A percentile compares a stretch with the other conserved stretches of the same genome.
These are phyloP conservation scores for Temnothorax curvispinosus DNA, from an alignment of 1,140 invertebrate species.

Conservation along the genomic window DNA sequence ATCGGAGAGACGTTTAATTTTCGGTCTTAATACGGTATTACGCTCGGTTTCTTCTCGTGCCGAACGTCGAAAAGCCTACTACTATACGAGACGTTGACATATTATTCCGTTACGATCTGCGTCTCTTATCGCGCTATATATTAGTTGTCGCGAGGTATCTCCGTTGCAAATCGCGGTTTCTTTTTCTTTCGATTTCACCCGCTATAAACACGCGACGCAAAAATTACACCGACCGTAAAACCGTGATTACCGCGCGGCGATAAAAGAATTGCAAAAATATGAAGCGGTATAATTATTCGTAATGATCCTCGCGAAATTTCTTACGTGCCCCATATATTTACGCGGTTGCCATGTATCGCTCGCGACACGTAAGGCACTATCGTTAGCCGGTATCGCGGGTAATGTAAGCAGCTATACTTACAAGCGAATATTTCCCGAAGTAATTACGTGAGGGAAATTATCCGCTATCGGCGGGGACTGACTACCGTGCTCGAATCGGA, in stretches of 20 bases:
- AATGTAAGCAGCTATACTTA: constrained; percentile 20
- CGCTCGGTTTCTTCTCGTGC: constrained; percentile 38
- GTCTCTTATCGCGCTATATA: not conserved
- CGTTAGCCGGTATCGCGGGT: constrained; percentile 26
- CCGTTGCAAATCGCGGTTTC: not conserved
- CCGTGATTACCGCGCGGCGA: constrained; percentile 27
- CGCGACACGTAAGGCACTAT: constrained; percentile 30
- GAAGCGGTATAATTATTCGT: constrained; percentile 45
- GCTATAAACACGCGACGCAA: constrained; percentile 14
- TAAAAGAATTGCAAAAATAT: constrained; percentile 46
- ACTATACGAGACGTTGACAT: constrained; percentile 18
- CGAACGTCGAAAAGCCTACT: not conserved
- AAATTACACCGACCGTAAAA: constrained; percentile 32
- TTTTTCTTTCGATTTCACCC: not conserved
- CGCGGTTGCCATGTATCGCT: not conserved
- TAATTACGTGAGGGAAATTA: constrained; percentile 30
- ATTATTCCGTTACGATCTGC: constrained; percentile 14
- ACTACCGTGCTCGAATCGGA: constrained; percentile 20
- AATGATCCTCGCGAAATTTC: constrained; percentile 52
- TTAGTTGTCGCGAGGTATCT: constrained; percentile 9
- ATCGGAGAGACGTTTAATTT: constrained; percentile 55
- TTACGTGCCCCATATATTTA: constrained; percentile 38
- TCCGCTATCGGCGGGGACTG: not conserved
- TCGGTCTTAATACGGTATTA: constrained; percentile 42
- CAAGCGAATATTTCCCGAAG: constrained; percentile 24